Conservation (phyloP, 1,140 invertebrate species). For the Heliconius hermathena region DNA sequence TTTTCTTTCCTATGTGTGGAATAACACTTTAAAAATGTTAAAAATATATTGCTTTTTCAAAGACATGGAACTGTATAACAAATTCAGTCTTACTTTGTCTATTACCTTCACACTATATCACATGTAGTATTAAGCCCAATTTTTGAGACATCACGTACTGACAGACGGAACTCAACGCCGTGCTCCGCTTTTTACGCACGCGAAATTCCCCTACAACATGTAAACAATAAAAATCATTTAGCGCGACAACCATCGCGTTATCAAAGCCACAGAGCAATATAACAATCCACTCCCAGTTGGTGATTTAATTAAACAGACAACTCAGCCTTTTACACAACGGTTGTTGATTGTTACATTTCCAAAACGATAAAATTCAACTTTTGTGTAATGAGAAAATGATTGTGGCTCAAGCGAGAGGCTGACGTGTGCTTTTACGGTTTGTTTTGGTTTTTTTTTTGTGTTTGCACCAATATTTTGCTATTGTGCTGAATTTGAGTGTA, state of each 20-base stretch:
- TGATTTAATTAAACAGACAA: constrained; percentile 38
- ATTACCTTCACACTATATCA: too few species aligned
- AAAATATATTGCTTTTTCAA: too few species aligned
- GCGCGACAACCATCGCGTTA: too few species aligned
- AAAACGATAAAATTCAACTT: constrained; percentile 24
- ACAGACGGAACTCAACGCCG: background rate
- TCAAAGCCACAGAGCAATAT: background rate
- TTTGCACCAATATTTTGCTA: background rate
- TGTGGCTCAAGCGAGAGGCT: constrained; percentile 2
- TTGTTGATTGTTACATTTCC: constrained; percentile 21
- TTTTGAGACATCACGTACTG: background rate
- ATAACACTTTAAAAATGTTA: too few species aligned
- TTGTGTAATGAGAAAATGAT: constrained; percentile 27
- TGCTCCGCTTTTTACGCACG: too few species aligned
- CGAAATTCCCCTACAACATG: too few species aligned
- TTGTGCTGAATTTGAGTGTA: too few species aligned
- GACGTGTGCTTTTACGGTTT: background rate
- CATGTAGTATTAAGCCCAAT: background rate
- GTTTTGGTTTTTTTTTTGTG: background rate
- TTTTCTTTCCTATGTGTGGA: too few species aligned
- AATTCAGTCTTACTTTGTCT: too few species aligned
- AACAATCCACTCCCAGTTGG: constrained; percentile 1
- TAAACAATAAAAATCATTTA: too few species aligned
- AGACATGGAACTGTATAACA: too few species aligned
- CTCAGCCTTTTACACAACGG: constrained; percentile 1